phyloP scores from a whole-genome alignment of 2,888 invertebrate species.

The Meloe dianella region DNA sequence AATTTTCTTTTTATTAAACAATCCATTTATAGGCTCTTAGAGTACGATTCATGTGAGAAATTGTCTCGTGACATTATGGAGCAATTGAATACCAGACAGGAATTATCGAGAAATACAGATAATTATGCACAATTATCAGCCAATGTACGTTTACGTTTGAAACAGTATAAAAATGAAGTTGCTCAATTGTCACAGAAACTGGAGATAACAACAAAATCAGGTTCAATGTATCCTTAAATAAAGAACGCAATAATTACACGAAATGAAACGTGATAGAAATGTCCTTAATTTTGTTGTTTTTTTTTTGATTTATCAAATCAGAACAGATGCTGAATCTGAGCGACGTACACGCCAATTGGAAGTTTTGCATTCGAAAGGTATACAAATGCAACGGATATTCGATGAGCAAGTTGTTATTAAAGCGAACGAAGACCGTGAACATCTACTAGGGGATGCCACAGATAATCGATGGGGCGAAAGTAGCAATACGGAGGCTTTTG shows the following conservation, averaged over 20 bases:
- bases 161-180: slow-evolving; percentile 68
- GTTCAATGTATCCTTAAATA: slow-evolving; percentile 58
- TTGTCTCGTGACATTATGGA: slow-evolving; percentile 69
- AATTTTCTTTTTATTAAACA: slow-evolving; percentile 20
- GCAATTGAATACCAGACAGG: slow-evolving; percentile 65
- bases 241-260: not conserved
- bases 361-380: slow-evolving; percentile 65
- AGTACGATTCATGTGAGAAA: slow-evolving; percentile 71
- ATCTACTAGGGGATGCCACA: slow-evolving; percentile 52
- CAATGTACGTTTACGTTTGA: slow-evolving; percentile 65
- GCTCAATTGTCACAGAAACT: slow-evolving; percentile 65
- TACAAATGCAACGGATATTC: slow-evolving; percentile 64
- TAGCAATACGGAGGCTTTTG: slow-evolving; percentile 35
- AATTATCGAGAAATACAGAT: slow-evolving; percentile 62
- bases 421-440: slow-evolving; percentile 49
- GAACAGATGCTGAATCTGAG: slow-evolving; percentile 69
- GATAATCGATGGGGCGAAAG: slow-evolving; percentile 60
- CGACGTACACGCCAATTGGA: slow-evolving; percentile 68
- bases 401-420: slow-evolving; percentile 55
- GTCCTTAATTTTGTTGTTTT: slow-evolving; percentile 31
- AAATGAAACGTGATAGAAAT: not conserved
- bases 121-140: slow-evolving; percentile 67
- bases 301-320: too few relatives aligned
- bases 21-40: slow-evolving; percentile 63
- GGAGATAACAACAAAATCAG: slow-evolving; percentile 59